Percentiles rank a stretch among this genome's conserved stretches.
These are phyloP conservation scores for Scarus forsteni DNA, from an alignment of 2,797 vertebrate species.

Conservation along the genomic window DNA sequence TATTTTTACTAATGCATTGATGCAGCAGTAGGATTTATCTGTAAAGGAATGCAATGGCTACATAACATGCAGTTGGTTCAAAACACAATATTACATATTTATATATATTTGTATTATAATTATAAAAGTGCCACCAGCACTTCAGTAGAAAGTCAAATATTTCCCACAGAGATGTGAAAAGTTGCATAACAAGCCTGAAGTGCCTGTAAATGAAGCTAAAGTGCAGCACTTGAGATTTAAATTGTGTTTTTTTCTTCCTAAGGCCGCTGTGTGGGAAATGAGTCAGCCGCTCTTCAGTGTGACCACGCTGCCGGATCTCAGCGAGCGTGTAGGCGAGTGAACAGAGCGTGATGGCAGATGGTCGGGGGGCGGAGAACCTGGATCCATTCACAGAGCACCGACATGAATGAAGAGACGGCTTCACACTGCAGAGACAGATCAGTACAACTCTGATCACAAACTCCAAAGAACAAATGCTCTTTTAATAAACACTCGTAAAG, in stretches of 20 bases:
- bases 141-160: not conserved
- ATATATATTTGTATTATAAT: too few relatives aligned
- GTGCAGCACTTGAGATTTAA: not conserved
- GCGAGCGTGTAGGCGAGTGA: constrained; percentile 39
- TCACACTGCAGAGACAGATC: not conserved
- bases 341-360: constrained; percentile 43
- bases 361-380: constrained; percentile 37
- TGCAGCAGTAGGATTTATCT: too few relatives aligned
- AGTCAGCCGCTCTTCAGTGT: constrained; percentile 40
- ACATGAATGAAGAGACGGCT: constrained; percentile 45
- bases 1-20: too few relatives aligned
- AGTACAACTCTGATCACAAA: not conserved
- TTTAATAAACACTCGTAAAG: not conserved
- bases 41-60: too few relatives aligned
- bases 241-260: not conserved
- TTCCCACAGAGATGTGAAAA: not conserved
- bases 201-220: not conserved
- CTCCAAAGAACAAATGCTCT: not conserved
- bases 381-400: constrained; percentile 47
- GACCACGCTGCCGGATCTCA: constrained; percentile 59
- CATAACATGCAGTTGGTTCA: too few relatives aligned
- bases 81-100: too few relatives aligned
- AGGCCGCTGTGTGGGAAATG: constrained; percentile 27
- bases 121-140: too few relatives aligned
- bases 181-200: not conserved